A percentile compares a stretch with the other conserved stretches of the same genome.
phyloP scores from a whole-genome alignment of 2,113 vertebrate species.

The Charina bottae region DNA sequence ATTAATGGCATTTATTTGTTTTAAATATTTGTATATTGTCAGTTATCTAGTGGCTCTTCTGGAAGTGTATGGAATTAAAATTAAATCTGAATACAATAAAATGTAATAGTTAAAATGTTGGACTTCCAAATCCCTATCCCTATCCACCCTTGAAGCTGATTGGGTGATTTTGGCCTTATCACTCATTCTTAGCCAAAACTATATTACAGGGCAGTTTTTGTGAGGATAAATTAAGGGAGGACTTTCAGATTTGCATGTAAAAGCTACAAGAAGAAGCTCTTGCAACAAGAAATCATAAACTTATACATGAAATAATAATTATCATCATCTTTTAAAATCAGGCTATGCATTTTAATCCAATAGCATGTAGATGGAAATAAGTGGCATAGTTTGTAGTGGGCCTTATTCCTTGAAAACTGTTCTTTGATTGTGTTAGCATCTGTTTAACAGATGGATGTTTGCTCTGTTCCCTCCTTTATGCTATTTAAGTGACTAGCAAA shows the following conservation, averaged over 20 bases:
- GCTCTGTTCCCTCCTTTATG: neutral
- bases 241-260: neutral
- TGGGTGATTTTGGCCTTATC: neutral
- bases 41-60: neutral
- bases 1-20: neutral
- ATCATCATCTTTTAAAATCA: neutral
- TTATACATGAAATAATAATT: neutral
- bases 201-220: neutral
- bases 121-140: neutral
- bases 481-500: neutral
- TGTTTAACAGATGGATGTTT: neutral
- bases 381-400: neutral
- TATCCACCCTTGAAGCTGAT: neutral
- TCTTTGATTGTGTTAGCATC: neutral
- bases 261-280: neutral
- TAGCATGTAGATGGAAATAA: neutral
- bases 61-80: neutral
- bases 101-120: neutral
- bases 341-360: neutral
- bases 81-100: neutral
- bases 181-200: neutral
- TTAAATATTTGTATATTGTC: neutral
- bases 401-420: neutral
- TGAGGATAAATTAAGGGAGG: neutral
- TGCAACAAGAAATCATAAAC: neutral